Evolutionary conservation across 2,113 vertebrate species (phyloP).

Genomic region (Castor canadensis): DNA sequence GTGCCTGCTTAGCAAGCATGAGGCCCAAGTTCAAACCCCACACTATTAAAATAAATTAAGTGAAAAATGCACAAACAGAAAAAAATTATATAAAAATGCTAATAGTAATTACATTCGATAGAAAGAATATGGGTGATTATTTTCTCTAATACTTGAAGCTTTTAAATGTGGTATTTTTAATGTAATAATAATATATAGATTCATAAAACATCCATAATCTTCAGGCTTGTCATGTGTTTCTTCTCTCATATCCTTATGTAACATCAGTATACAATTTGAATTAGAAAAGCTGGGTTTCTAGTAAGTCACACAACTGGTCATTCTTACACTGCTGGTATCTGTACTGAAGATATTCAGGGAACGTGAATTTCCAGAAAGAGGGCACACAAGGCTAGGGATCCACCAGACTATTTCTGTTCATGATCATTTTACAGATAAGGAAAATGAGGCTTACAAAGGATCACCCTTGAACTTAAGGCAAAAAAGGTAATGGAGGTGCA

Average conservation of each 20-base stretch:
- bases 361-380: neutral
- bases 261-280: neutral
- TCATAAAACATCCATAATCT: neutral
- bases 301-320: neutral
- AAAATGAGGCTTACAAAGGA: neutral
- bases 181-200: neutral
- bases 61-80: neutral
- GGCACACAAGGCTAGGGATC: neutral
- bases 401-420: neutral
- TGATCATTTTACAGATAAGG: slow-evolving; percentile 10
- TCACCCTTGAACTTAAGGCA: neutral
- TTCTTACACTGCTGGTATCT: neutral
- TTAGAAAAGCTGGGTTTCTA: neutral
- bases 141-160: neutral
- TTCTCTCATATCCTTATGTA: neutral
- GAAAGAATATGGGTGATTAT: neutral
- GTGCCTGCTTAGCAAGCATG: too few species aligned
- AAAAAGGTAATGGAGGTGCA: neutral
- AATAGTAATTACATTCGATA: neutral
- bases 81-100: neutral
- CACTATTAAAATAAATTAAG: neutral
- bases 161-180: neutral
- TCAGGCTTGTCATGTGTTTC: neutral
- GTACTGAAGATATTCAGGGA: neutral
- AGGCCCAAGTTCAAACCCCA: too few species aligned